phyloP scores from a whole-genome alignment of 1,140 invertebrate species.

The Linepithema humile region DNA sequence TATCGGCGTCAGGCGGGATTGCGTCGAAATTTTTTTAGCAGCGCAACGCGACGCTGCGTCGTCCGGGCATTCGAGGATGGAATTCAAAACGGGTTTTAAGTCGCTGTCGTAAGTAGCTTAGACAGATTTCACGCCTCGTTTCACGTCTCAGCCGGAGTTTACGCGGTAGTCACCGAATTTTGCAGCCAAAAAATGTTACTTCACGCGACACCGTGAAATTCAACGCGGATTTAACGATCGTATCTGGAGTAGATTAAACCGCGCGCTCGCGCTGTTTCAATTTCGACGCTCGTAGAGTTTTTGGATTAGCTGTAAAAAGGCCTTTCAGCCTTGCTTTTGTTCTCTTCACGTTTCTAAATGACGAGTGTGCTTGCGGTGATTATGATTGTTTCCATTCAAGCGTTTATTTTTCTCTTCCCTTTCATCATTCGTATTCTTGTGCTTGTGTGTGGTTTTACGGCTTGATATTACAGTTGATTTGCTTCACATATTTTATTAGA shows the following conservation, averaged over 20 bases:
- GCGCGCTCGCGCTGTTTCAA: constrained; percentile 18
- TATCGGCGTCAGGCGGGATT: background rate
- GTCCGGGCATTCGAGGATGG: constrained; percentile 3
- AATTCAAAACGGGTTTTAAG: constrained; percentile 46
- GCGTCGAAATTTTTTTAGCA: constrained; percentile 28
- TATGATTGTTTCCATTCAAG: background rate
- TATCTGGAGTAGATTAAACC: constrained; percentile 39
- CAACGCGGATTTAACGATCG: constrained; percentile 21
- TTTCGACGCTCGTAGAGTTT: constrained; percentile 31
- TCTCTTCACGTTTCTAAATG: constrained; percentile 29
- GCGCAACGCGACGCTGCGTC: background rate
- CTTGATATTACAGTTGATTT: background rate
- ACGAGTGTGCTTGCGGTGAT: background rate
- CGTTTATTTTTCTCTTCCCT: background rate
- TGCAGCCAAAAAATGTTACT: constrained; percentile 29
- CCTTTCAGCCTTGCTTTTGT: constrained; percentile 16
- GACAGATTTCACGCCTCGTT: constrained; percentile 38
- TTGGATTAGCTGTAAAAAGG: constrained; percentile 34
- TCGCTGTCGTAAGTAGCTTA: constrained; percentile 41
- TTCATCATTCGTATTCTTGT: background rate
- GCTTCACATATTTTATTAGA: background rate
- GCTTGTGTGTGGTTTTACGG: background rate
- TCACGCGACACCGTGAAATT: constrained; percentile 18
- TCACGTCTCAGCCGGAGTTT: constrained; percentile 11
- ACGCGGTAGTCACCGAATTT: constrained; percentile 2